These are phyloP conservation scores for Megaceryle alcyon DNA, from an alignment of 2,797 vertebrate species.

Conservation along the genomic window DNA sequence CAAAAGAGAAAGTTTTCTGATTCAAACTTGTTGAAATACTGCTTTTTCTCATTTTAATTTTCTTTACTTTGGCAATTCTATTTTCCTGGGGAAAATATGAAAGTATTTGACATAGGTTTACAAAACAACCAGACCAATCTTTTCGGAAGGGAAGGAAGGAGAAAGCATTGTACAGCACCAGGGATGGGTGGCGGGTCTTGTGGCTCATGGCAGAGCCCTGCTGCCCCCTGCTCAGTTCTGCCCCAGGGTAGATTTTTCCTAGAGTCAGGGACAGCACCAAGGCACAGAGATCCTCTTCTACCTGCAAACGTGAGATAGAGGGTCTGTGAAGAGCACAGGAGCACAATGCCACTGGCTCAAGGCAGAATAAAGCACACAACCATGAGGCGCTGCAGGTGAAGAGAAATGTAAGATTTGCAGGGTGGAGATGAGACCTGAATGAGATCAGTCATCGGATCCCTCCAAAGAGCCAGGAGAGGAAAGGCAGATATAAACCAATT, in stretches of 20 bases:
- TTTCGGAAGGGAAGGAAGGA: neutral
- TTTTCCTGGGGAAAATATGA: neutral
- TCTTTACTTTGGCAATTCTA: neutral
- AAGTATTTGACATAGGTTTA: neutral
- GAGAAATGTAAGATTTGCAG: neutral
- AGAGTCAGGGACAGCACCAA: neutral
- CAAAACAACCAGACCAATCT: neutral
- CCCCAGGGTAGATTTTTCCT: neutral
- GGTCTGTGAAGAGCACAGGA: neutral
- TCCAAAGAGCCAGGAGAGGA: neutral
- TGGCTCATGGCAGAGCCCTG: neutral
- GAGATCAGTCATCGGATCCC: neutral
- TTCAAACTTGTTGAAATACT: neutral
- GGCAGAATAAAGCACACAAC: neutral
- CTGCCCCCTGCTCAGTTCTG: neutral
- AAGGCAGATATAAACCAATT: neutral
- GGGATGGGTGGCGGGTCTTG: accelerated
- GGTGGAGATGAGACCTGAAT: neutral
- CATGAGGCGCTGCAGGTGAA: neutral
- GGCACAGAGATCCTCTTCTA: neutral
- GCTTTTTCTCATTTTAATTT: neutral
- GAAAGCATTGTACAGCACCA: neutral
- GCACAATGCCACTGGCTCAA: neutral
- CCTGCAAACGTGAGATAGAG: neutral
- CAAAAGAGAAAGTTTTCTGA: neutral